phyloP scores from a whole-genome alignment of 2,888 invertebrate species.

The Alloplasta piceator region DNA sequence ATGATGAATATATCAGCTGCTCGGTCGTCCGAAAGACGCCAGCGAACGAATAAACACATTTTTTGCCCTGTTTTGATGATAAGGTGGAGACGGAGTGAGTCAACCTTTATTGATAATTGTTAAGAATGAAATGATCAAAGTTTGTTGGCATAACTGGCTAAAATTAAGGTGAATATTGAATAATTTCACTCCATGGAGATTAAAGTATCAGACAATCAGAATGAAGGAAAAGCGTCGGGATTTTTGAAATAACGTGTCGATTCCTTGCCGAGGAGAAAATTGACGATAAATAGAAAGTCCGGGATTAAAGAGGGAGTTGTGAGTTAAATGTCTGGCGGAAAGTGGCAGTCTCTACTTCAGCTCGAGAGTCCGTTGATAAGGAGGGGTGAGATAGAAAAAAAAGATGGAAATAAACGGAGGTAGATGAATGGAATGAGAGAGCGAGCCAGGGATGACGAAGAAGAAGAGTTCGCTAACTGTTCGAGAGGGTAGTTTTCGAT shows the following conservation, averaged over 20 bases:
- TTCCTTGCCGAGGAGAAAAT: conserved; percentile 21
- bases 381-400: conserved; percentile 8
- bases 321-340: conserved; percentile 40
- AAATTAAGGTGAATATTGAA: too few species aligned
- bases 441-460: conserved; percentile 26
- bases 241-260: conserved; percentile 10
- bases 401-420: conserved; percentile 37
- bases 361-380: neutral
- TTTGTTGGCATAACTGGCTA: neutral
- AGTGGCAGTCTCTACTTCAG: conserved; percentile 46
- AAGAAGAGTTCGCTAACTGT: conserved; percentile 54
- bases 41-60: conserved; percentile 31
- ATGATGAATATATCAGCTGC: neutral
- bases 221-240: neutral
- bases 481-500: conserved; percentile 58
- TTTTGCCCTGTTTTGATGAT: conserved; percentile 12
- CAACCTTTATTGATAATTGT: neutral
- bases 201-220: too few species aligned
- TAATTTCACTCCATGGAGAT: too few species aligned
- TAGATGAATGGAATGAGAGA: conserved; percentile 30
- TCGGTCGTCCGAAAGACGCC: conserved; percentile 18
- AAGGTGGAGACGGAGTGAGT: neutral
- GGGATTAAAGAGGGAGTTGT: conserved; percentile 12
- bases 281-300: conserved; percentile 44
- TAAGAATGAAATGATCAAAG: neutral